Base-by-base conservation (phyloP, 2,113 vertebrate species). In the Origma solitaria region DNA sequence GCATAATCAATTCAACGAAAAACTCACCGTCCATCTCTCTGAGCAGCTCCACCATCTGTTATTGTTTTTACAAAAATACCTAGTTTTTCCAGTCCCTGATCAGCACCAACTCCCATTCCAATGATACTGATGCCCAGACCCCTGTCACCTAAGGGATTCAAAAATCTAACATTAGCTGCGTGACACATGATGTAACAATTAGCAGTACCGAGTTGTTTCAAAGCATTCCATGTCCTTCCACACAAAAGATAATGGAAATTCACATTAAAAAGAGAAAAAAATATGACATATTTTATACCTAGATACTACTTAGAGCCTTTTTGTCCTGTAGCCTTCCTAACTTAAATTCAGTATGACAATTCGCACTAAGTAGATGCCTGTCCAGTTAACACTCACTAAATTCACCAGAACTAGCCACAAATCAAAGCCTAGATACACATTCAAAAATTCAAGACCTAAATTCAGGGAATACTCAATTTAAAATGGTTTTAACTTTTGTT, bases 21-120 rank as follows among this genome's bases (percentile, higher is more conserved):
- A 93, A 97, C 98, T 98, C 96, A 99, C 99, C 98, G 98, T 86
- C 98, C 98, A 83, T 99, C 99, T 86, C 95, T 97, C 69, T 99
- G 98, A 64, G 99, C 98, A 65, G 99, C 98, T 96, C 99, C 99
- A 40, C 97, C 97, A 92, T 99, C 98, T 42, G 98, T 99, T 96
- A 99, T 98, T 62, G 99, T 99, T 98, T 99, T 99, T 68, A 99
- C 99, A 97, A 99, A 99, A 94, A 99, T 99, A 61, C 99, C 99
- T 56, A 99, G 97, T 95, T 99, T 99, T 95, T 99, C 99, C 95
- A 99, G 95, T 70, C 99, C 99, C 93, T 99, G 99, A 94, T 99
- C 99, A 53, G 99, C 99, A 92, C 99, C 99, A 82, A 99, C 99
- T 92, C 99, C 99, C 99, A 99, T 99, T 92, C 99, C 99, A 87